These are phyloP conservation scores for Benthosema pterotum DNA, from an alignment of 2,797 vertebrate genomes.

Conservation along the genomic window DNA sequence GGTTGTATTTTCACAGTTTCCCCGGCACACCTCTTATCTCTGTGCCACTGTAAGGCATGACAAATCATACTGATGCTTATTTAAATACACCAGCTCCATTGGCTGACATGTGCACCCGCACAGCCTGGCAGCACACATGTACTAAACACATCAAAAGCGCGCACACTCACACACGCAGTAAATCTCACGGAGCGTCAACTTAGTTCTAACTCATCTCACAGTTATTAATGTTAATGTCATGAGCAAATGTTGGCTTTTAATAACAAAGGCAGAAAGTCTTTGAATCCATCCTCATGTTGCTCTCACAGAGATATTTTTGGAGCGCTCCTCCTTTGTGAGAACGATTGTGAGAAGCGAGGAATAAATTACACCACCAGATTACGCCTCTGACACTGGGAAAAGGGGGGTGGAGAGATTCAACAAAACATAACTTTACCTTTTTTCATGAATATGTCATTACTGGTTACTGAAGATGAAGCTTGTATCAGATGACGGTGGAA, in stretches of 20 bases:
- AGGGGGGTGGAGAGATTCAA: slow-evolving; percentile 14
- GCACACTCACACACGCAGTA: slow-evolving; percentile 29
- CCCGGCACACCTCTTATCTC: slow-evolving; percentile 57
- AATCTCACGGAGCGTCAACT: slow-evolving; percentile 69
- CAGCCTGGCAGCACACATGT: slow-evolving; percentile 34
- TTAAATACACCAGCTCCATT: slow-evolving; percentile 57
- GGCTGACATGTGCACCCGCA: slow-evolving; percentile 57
- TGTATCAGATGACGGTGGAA: neutral
- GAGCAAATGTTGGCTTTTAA: slow-evolving; percentile 75
- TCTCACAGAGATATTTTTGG: slow-evolving; percentile 65
- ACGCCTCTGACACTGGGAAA: slow-evolving; percentile 24
- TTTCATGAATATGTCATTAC: neutral
- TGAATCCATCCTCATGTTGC: slow-evolving; percentile 58
- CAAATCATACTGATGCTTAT: slow-evolving; percentile 62
- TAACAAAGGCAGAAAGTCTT: slow-evolving; percentile 69
- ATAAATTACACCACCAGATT: slow-evolving; percentile 55
- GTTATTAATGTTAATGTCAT: slow-evolving; percentile 74
- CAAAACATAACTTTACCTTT: slow-evolving; percentile 1
- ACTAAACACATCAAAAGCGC: slow-evolving; percentile 60
- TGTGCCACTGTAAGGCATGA: slow-evolving; percentile 52
- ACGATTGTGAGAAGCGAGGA: slow-evolving; percentile 56
- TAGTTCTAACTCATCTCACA: slow-evolving; percentile 61
- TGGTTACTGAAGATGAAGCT: slow-evolving; percentile 2
- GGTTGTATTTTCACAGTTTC: slow-evolving; percentile 55
- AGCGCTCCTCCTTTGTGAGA: slow-evolving; percentile 61